Base-by-base conservation (phyloP, 2,797 vertebrate genomes). In the Gorsachius magnificus region DNA sequence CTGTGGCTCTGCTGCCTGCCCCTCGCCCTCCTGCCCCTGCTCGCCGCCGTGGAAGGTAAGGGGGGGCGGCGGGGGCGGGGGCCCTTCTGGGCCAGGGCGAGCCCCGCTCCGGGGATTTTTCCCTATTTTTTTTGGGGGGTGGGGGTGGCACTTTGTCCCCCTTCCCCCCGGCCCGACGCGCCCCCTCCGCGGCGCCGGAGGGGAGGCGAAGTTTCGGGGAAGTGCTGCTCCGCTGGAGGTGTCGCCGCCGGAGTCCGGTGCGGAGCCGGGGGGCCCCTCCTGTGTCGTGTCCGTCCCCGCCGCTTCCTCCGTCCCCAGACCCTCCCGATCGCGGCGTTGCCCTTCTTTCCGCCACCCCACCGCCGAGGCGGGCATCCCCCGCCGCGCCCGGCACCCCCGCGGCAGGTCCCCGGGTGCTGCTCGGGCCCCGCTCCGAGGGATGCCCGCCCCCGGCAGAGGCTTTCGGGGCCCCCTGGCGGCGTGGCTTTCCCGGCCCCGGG, bases 11-110 rank as follows among this genome's bases (percentile, higher is more conserved):
- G 85, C 90, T 95, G 90, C 90, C 71, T 93, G 70, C 90, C 91
- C 17, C 96, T 96, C 90, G 90, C 96, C 95, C 96, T 96, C 45
- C 93, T 97, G 97, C 98, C 98, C 53, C 95, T 97, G 97, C 97
- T 97, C 89, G 95, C 97, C 92, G 98, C 97, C 43, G 96, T 97
- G 95, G 98, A 98, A 96, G 98, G 97, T 98, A 95, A 97, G 97
- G 78, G 43, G 58, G 76, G 18, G 45, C 5, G 29, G 21, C 8
- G 56, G 54, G 64, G 36, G 54, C 35, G 70, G 85, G 77, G 96
- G 93, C 82, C 87, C 83, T 77, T n/a, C 80, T 64, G 85, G 91
- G 90, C 82, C 28, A 36, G 87, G 70, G 83, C 89, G 75, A 92
- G 56, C 78, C 48, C 50, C 93, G 50, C 28, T 16, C 10, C 4